Base-by-base conservation (phyloP, 2,888 invertebrate species). In the Reticulitermes lucifugus region DNA sequence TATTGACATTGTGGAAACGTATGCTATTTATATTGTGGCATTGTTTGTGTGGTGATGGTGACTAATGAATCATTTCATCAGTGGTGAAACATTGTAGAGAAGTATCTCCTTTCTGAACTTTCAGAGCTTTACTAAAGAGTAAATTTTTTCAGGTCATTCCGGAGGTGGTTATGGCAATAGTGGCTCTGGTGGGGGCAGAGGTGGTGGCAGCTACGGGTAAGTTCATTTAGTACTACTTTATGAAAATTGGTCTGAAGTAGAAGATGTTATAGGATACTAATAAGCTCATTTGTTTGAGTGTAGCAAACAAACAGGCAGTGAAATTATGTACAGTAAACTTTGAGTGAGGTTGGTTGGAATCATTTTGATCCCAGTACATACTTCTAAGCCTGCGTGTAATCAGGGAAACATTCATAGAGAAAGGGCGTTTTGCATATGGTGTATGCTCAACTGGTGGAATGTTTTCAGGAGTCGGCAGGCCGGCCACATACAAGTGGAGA, bases 151-250 rank as follows among this genome's bases (percentile, higher is more conserved):
- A 84, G 85, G 85, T 25, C 79, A 84, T 22, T 86, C 87, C 22
- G 81, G 84, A 43, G 86, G 87, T 51, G 86, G 88, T 77, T 85
- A 86, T 29, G 87, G 87, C 12, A 79, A 83, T 71, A 85, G 86
- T 60, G 83, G 84, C 73, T 82, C 85, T 21, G 89, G 89, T 87
- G 89, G 89, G 70, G 88, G 89, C 46, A 88, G 88, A 60, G 88
- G 88, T 43, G 87, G 88, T 82, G 90, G 91, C 87, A 60, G 83
- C 21, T 85, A 83, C 71, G 79, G 83, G 85, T 85, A 70, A 85
- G 85, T 85, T 77, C 14, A 21, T 46, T 46, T 22, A 46, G 10
- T 77, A n/a, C n/a, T 77, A 12, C 12, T 25, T 0, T 73, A 41
- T 41, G 41, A 65, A 51, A n/a, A 25, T 6, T 65, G 9, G 9